Evolutionary conservation across 2,113 vertebrate species (phyloP), one percentile per base, ranked within the genome.

Genomic region (Tursiops truncatus): DNA sequence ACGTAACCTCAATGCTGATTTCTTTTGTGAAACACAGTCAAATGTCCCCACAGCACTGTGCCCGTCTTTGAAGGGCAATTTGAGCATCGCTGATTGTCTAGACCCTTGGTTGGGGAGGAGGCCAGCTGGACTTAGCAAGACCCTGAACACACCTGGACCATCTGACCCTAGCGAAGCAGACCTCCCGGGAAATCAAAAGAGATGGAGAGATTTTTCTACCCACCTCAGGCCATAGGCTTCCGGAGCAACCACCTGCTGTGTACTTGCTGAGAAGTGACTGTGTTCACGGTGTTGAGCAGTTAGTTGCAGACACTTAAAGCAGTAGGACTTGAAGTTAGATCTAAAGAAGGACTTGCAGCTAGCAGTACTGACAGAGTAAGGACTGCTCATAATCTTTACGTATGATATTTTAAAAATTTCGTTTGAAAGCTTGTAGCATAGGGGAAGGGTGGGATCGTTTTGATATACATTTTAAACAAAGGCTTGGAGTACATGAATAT

Each of bases 381-480:
- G 31, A 33, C 47, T 20, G 36, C 81, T 82, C 23, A 44, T 0
- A 44, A 25, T 26, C 28, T 73, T 67, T n/a, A 23, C 18, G 6
- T 47, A 28, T 33, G 65, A 68, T 53, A 53, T 74, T 44, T 44
- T 21, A 13, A 62, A 36, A n/a, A 38, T 50, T 85, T 89, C 28
- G 38, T 15, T 86, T 56, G 63, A 65, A 73, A 70, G 70, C 53
- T 76, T 79, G n/a, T 18, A 58, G 68, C n/a, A 13, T 25, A 10
- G 63, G 63, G n/a, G 20, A 84, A 88, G 95, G 79, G 84, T 96
- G 79, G 83, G 70, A 76, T 94, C 68, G 71, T 83, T 70, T 87
- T 60, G 53, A 41, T 80, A 62, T 88, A 70, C 79, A 68, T 94
- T 89, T 97, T 79, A 97, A 95, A 91, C 81, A 84, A 65, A 92